These are phyloP conservation scores for Crepidodera aurea DNA, from an alignment of 2,888 invertebrate genomes.

Conservation along the genomic window DNA sequence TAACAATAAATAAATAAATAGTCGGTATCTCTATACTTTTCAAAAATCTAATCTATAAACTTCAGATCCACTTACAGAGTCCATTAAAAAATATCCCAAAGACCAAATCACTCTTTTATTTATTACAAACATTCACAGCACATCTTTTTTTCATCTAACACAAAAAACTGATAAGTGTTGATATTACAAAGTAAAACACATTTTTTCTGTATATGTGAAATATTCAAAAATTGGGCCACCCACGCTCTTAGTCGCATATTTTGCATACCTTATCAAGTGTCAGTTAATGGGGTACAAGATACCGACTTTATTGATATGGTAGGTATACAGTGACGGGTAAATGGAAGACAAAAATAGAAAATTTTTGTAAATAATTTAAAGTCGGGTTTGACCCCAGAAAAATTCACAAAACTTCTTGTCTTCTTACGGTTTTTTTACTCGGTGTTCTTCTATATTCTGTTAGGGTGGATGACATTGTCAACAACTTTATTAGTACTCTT, in stretches of 20 bases:
- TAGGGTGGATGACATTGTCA: too few species aligned
- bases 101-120: constrained; percentile 17
- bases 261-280: constrained; percentile 41
- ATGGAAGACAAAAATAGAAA: too few species aligned
- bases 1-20: too few species aligned
- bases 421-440: too few species aligned
- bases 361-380: too few species aligned
- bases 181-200: constrained; percentile 17
- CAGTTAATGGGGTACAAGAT: constrained; percentile 30
- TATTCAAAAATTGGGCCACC: constrained; percentile 45
- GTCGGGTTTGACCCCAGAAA: too few species aligned
- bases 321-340: neutral
- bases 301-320: constrained; percentile 26
- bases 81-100: constrained; percentile 19
- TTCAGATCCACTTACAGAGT: constrained; percentile 11
- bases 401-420: too few species aligned
- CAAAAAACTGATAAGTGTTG: constrained; percentile 26
- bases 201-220: constrained; percentile 26
- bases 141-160: constrained; percentile 3
- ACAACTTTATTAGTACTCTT: too few species aligned
- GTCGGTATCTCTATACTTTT: constrained; percentile 14
- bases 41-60: constrained; percentile 9
- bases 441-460: too few species aligned
- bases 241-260: constrained; percentile 36
- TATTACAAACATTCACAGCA: constrained; percentile 28